phyloP scores from a whole-genome alignment of 2,113 vertebrate species.

The Nerophis ophidion region DNA sequence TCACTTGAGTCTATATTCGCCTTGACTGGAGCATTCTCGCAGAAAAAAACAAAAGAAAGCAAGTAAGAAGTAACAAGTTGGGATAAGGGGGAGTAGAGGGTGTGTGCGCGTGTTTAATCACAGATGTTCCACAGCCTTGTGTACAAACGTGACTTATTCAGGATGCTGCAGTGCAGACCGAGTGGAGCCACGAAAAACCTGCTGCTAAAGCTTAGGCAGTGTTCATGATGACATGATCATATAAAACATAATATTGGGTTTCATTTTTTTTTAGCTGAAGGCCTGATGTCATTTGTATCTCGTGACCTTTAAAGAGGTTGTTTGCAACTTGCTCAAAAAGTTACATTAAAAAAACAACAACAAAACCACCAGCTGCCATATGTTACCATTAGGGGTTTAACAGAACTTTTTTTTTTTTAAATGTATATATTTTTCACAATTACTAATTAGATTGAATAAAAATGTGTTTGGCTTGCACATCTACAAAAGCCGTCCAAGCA shows the following conservation, averaged over 20 bases:
- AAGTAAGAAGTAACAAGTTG: not conserved
- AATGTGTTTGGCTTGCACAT: too few relatives aligned
- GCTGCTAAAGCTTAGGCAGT: slow-evolving; percentile 31
- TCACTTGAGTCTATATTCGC: slow-evolving; percentile 7
- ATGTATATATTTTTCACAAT: too few relatives aligned
- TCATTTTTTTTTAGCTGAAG: slow-evolving; percentile 13
- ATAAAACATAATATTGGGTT: slow-evolving; percentile 4
- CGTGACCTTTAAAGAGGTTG: too few relatives aligned
- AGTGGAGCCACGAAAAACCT: slow-evolving; percentile 51
- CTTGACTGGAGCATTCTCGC: slow-evolving; percentile 12
- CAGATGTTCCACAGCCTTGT: slow-evolving; percentile 49
- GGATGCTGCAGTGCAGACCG: slow-evolving; percentile 54
- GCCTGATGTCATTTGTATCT: not conserved
- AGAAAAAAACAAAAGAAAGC: slow-evolving; percentile 20
- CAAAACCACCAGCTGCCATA: too few relatives aligned
- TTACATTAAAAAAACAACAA: too few relatives aligned
- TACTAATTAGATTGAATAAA: too few relatives aligned
- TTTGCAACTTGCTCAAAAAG: too few relatives aligned
- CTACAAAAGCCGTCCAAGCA: too few relatives aligned
- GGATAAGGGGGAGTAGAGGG: not conserved
- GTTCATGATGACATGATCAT: slow-evolving; percentile 12
- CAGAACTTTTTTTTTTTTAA: too few relatives aligned
- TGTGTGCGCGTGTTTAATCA: slow-evolving; percentile 14
- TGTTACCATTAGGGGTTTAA: too few relatives aligned
- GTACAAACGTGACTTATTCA: slow-evolving; percentile 45